Percentiles rank a stretch among this genome's conserved stretches.
Evolutionary conservation across 2,888 invertebrate species (phyloP).

Genomic region (Eilema caniola): DNA sequence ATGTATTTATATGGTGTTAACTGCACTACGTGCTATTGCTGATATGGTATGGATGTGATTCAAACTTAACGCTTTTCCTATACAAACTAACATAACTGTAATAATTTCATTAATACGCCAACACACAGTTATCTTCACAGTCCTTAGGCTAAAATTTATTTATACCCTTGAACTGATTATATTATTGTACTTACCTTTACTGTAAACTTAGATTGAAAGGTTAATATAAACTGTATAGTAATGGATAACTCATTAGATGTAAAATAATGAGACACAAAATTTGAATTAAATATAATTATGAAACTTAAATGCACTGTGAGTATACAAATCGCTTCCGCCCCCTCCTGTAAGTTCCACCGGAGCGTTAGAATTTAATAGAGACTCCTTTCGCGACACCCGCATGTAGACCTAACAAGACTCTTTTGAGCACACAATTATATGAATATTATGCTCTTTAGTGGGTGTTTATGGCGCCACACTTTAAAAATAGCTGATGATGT

Average conservation of each 20-base stretch:
- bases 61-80: too few species aligned
- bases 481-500: constrained; percentile 19
- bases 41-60: too few species aligned
- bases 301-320: too few species aligned
- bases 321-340: constrained; percentile 36
- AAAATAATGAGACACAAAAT: background rate
- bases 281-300: too few species aligned
- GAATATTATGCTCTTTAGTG: constrained; percentile 85
- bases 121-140: too few species aligned
- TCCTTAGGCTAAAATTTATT: too few species aligned
- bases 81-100: too few species aligned
- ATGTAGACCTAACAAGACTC: constrained; percentile 80
- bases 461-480: constrained; percentile 65
- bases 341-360: constrained; percentile 58
- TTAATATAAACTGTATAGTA: background rate
- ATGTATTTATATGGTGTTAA: background rate
- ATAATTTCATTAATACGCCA: too few species aligned
- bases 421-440: constrained; percentile 80
- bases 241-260: background rate
- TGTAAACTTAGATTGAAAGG: background rate
- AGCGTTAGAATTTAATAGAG: constrained; percentile 83
- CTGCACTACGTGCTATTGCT: background rate
- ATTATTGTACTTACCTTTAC: too few species aligned
- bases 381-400: constrained; percentile 75
- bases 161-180: too few species aligned